Percentiles rank a stretch among this genome's conserved stretches.
Conservation (phyloP, 2,113 vertebrate genomes). For the Zootoca vivipara region DNA sequence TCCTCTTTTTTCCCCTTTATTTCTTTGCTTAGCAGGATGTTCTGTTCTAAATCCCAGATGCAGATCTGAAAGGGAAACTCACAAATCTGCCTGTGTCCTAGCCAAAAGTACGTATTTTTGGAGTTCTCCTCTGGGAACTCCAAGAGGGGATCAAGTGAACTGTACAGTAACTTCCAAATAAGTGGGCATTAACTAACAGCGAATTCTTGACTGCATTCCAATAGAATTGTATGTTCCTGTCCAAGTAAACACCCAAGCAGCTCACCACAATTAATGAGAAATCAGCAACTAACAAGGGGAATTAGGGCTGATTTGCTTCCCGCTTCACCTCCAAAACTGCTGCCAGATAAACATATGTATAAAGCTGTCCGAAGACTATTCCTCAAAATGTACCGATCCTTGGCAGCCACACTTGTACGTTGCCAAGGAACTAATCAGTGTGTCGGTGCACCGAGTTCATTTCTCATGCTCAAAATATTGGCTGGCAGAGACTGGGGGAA, state of each 20-base stretch:
- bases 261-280: constrained; percentile 57
- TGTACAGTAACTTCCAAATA: constrained; percentile 30
- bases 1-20: constrained; percentile 28
- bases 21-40: constrained; percentile 19
- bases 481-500: neutral
- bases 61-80: constrained; percentile 31
- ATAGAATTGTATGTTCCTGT: constrained; percentile 38
- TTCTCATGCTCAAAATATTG: constrained; percentile 3
- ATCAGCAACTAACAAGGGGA: constrained; percentile 57
- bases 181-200: constrained; percentile 48
- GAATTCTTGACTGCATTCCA: constrained; percentile 61
- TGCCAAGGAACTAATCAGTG: constrained; percentile 26
- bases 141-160: constrained; percentile 28
- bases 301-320: constrained; percentile 58
- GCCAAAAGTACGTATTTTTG: constrained; percentile 33
- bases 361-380: constrained; percentile 11
- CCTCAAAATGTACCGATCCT: neutral
- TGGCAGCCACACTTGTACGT: neutral
- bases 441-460: neutral
- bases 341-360: constrained; percentile 59
- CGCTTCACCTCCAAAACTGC: constrained; percentile 9
- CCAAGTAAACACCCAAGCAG: constrained; percentile 57
- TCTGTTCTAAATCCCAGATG: constrained; percentile 22
- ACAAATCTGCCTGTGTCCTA: constrained; percentile 22
- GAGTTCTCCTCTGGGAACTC: constrained; percentile 45